Percentiles rank a stretch among this genome's conserved stretches.
These are phyloP conservation scores for Misgurnus anguillicaudatus DNA, from an alignment of 2,113 vertebrate genomes.

Conservation along the genomic window DNA sequence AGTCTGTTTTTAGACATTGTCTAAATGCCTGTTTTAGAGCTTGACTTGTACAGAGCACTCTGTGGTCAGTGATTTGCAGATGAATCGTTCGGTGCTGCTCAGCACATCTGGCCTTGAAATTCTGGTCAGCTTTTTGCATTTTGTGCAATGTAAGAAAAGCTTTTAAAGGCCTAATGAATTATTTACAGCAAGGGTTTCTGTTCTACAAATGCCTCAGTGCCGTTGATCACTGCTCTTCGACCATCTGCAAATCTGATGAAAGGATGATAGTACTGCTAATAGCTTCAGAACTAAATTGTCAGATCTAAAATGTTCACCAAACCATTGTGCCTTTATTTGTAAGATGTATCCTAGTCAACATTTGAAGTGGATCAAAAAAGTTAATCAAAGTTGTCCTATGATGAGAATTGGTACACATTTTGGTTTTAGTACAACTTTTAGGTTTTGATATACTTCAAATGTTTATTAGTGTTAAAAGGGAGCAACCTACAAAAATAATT, in stretches of 20 bases:
- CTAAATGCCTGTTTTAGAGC: conserved; percentile 14
- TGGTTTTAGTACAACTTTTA: too few species aligned
- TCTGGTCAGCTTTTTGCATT: not conserved
- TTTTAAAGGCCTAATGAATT: not conserved
- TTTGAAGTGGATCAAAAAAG: too few species aligned
- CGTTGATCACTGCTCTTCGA: not conserved
- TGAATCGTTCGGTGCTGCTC: not conserved
- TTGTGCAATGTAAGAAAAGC: not conserved
- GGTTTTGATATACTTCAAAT: too few species aligned
- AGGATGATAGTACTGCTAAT: too few species aligned
- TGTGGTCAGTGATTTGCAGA: conserved; percentile 5
- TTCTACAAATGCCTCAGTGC: not conserved
- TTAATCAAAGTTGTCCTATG: too few species aligned
- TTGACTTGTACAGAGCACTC: conserved; percentile 3
- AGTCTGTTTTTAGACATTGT: conserved; percentile 11
- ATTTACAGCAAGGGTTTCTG: not conserved
- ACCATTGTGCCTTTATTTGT: too few species aligned
- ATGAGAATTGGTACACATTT: too few species aligned
- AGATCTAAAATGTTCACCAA: too few species aligned
- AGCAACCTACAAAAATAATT: too few species aligned
- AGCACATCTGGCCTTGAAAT: not conserved
- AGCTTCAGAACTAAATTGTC: too few species aligned
- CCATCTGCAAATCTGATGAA: not conserved
- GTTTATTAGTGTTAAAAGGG: too few species aligned
- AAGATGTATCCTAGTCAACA: too few species aligned